Evolutionary conservation across 2,888 invertebrate genomes (phyloP).

Genomic region (Drosophila kanekoi): DNA sequence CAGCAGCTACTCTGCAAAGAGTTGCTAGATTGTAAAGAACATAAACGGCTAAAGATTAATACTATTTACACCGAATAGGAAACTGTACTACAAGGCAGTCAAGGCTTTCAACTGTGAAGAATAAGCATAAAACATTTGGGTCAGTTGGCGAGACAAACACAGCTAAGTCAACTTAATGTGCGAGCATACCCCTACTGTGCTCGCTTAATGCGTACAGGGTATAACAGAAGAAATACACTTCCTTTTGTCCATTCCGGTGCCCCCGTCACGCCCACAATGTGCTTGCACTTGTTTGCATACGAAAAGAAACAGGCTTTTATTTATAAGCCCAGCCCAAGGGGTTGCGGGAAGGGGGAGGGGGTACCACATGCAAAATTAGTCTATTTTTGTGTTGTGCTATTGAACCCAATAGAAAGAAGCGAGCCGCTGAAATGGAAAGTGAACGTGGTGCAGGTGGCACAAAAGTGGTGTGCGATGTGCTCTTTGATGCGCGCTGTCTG

Average conservation of each 20-base stretch:
- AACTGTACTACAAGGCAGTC: too few species aligned
- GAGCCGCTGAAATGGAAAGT: slow-evolving; percentile 52
- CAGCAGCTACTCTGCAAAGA: neutral
- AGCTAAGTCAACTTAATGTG: neutral
- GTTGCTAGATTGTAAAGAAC: too few species aligned
- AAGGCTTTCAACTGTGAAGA: too few species aligned
- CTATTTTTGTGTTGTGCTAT: slow-evolving; percentile 75
- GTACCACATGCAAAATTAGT: slow-evolving; percentile 43
- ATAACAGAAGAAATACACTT: slow-evolving; percentile 40
- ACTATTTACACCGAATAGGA: too few species aligned
- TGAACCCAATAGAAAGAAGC: slow-evolving; percentile 63
- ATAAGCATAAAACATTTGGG: too few species aligned
- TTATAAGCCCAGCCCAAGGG: slow-evolving; percentile 49
- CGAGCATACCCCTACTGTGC: neutral
- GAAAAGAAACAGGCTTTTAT: slow-evolving; percentile 60
- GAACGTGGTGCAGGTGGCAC: slow-evolving; percentile 19
- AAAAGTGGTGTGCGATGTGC: slow-evolving; percentile 19
- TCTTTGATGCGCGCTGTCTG: slow-evolving; percentile 27
- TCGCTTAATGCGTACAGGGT: neutral
- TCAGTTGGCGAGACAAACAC: too few species aligned
- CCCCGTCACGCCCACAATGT: slow-evolving; percentile 38
- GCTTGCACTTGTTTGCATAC: slow-evolving; percentile 75
- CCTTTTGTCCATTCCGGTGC: slow-evolving; percentile 54
- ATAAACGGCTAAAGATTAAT: too few species aligned
- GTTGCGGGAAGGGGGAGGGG: neutral